A percentile compares a stretch with the other conserved stretches of the same genome.
These are phyloP conservation scores for Aplysia californica DNA, from an alignment of 1,140 invertebrate species.

Conservation along the genomic window DNA sequence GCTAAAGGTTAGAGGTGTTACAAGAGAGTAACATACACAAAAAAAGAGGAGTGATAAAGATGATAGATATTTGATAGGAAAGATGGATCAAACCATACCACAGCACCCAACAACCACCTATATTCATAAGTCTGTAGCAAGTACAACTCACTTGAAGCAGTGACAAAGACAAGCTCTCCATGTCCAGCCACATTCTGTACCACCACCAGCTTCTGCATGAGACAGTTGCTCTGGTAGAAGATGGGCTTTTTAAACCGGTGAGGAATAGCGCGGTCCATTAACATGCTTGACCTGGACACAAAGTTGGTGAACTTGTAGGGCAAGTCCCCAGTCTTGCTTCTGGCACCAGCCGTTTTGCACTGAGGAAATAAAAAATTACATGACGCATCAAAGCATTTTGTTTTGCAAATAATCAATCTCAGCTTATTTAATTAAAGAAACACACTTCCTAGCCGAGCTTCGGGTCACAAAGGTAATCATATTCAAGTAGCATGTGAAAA, in stretches of 20 bases:
- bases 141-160: conserved; percentile 50
- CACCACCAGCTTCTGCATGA: conserved; percentile 45
- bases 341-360: conserved; percentile 32
- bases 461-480: background rate
- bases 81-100: too few species aligned
- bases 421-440: too few species aligned
- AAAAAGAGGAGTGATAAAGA: too few species aligned
- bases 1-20: too few species aligned
- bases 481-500: background rate
- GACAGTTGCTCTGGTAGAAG: conserved; percentile 45
- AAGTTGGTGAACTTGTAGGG: conserved; percentile 30
- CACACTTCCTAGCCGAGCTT: too few species aligned
- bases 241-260: conserved; percentile 43
- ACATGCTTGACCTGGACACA: conserved; percentile 37
- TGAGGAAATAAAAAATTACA: conserved; percentile 28
- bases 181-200: conserved; percentile 37
- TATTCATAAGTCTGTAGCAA: too few species aligned
- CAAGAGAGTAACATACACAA: too few species aligned
- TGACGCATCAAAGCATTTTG: too few species aligned
- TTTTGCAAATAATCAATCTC: too few species aligned
- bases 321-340: background rate
- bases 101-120: too few species aligned
- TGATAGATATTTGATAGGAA: too few species aligned
- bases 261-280: conserved; percentile 47
- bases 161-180: conserved; percentile 42